Percentiles rank a stretch among this genome's conserved stretches.
Evolutionary conservation across 2,797 vertebrate species (phyloP).

Genomic region (Heteromormyrus szaboi): DNA sequence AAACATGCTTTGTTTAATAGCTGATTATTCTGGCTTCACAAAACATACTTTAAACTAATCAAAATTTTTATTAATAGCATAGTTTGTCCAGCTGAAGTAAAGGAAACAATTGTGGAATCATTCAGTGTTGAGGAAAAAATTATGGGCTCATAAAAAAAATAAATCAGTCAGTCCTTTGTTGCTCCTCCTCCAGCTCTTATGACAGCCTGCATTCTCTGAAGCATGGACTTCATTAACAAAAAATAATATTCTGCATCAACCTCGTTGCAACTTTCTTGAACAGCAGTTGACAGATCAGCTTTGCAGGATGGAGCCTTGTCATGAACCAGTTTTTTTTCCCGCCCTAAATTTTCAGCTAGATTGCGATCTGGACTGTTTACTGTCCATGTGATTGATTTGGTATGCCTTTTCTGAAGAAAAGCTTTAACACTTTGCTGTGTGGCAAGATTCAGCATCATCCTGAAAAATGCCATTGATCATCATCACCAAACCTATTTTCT

Average conservation of each 20-base stretch:
- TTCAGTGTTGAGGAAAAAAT: not conserved
- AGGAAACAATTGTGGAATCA: not conserved
- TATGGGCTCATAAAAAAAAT: not conserved
- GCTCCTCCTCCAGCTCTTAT: not conserved
- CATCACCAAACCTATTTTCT: not conserved
- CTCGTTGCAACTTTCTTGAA: not conserved
- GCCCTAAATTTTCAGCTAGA: not conserved
- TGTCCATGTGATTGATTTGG: not conserved
- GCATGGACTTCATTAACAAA: not conserved
- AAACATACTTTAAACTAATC: not conserved
- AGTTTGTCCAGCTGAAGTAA: not conserved
- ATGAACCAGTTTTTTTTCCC: not conserved
- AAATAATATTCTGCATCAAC: not conserved
- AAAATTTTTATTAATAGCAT: not conserved
- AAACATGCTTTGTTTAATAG: not conserved
- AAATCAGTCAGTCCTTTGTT: not conserved
- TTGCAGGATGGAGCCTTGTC: not conserved
- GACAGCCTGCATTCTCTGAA: not conserved
- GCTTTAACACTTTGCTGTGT: not conserved
- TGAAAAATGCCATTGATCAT: not conserved
- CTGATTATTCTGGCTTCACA: not conserved
- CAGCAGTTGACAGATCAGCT: not conserved
- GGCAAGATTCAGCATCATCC: not conserved
- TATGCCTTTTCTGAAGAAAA: not conserved
- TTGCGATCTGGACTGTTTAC: not conserved